phyloP scores from a whole-genome alignment of 2,797 vertebrate species.

The Percopsis omiscomaycus region DNA sequence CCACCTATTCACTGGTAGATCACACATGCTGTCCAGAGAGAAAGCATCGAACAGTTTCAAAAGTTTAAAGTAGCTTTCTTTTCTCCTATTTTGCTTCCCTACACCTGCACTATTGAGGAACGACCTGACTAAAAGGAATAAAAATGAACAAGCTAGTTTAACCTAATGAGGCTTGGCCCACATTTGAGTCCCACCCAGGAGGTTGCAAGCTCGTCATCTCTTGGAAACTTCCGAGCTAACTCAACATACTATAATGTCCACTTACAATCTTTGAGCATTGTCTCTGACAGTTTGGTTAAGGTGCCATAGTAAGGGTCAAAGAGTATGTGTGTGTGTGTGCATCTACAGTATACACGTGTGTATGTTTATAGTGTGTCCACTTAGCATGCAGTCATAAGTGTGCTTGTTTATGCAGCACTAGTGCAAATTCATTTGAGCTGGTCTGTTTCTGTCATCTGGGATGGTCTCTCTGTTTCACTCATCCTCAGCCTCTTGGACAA shows the following conservation, averaged over 20 bases:
- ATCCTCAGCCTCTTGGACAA: constrained; percentile 58
- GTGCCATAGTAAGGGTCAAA: constrained; percentile 69
- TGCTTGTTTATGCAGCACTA: constrained; percentile 75
- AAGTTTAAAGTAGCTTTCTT: constrained; percentile 63
- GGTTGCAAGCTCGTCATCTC: constrained; percentile 54
- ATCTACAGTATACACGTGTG: constrained; percentile 12
- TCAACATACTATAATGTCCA: constrained; percentile 53
- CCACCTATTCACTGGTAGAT: constrained; percentile 65
- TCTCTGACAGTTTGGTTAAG: constrained; percentile 66
- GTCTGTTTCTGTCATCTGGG: constrained; percentile 61
- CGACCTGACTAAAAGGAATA: constrained; percentile 65
- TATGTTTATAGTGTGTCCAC: constrained; percentile 67
- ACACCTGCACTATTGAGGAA: constrained; percentile 55
- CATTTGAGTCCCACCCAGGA: constrained; percentile 48
- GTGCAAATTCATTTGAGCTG: constrained; percentile 77
- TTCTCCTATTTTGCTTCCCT: constrained; percentile 54
- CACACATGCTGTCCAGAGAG: constrained; percentile 64
- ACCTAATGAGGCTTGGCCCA: constrained; percentile 64
- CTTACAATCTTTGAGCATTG: constrained; percentile 36
- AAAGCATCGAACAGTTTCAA: constrained; percentile 58
- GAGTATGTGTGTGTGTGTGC: constrained; percentile 40
- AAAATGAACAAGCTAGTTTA: constrained; percentile 64
- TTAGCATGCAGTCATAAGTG: constrained; percentile 72
- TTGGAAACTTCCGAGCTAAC: constrained; percentile 56
- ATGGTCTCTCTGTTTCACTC: constrained; percentile 45